Evolutionary conservation across 2,797 vertebrate genomes (phyloP), one percentile per base, ranked within the genome.

Genomic region (Myiothlypis coronata): DNA sequence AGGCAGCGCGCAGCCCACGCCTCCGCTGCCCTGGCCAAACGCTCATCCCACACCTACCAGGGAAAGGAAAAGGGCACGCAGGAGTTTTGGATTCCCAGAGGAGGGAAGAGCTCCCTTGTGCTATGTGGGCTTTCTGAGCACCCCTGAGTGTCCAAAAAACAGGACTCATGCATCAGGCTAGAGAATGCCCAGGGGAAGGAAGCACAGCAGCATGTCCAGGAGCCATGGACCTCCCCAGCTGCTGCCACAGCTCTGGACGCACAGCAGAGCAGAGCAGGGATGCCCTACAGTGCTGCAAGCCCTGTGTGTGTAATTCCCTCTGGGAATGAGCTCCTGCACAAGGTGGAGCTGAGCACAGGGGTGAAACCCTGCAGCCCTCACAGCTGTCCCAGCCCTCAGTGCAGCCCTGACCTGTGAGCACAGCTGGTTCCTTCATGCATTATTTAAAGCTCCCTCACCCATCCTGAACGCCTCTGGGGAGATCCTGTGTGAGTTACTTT

Each of bases 31-130:
- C 97, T 98, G 50, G 98, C 98, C n/a, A 99, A 96, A 64, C 44
- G 95, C 57, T 99, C 98, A 2, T 99, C 98, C 99, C 99, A 99
- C 72, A 99, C 97, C 99, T 99, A 23, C 22, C 44, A n/a, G 67
- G 90, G 83, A 85, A 63, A 79, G 43, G 50, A 65, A 56, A 67
- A 49, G 57, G 49, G 18, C 41, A 64, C 59, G 14, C 23, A 70
- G 55, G 12, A 61, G 50, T 32, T 24, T 32, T 2, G 5, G 24
- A 7, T 75, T 63, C 28, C 30, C 64, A 63, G 55, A 21, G 32
- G 0, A 22, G 9, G 28, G 7, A 55, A 76, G 28, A 69, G 52
- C 19, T 60, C 43, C 14, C 17, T 34, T 49, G 4, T 16, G 32
- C 57, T 12, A 4, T 30, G 28, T 19, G 8, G 2, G 4, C 4